These are phyloP conservation scores for Hippocampus zosterae DNA, from an alignment of 2,113 vertebrate genomes.

Conservation along the genomic window DNA sequence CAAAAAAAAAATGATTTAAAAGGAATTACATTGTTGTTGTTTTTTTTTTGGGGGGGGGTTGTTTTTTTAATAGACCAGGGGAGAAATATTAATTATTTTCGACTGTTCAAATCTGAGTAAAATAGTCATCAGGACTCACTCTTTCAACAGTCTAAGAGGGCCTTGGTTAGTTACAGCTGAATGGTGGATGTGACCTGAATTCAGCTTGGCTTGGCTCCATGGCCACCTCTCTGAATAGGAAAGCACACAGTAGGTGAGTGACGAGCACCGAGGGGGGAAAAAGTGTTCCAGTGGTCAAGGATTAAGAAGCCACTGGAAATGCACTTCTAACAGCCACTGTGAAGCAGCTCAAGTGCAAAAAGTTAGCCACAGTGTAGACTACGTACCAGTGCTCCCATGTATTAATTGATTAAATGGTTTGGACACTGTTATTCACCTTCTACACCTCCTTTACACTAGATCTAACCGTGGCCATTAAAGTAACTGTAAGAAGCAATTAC, in stretches of 20 bases:
- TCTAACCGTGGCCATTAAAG: background rate
- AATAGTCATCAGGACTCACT: constrained; percentile 22
- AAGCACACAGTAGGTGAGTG: constrained; percentile 27
- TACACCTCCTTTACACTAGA: background rate
- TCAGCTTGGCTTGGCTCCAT: constrained; percentile 11
- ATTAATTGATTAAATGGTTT: background rate
- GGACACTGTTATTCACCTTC: constrained; percentile 1
- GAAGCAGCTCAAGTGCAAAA: constrained; percentile 21
- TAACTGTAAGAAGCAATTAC: background rate
- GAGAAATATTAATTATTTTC: constrained; percentile 39
- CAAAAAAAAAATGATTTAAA: constrained; percentile 3
- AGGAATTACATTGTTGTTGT: constrained; percentile 12
- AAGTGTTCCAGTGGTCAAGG: constrained; percentile 21
- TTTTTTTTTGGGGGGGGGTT: too few species aligned
- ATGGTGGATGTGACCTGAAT: constrained; percentile 34
- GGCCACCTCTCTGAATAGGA: constrained; percentile 19
- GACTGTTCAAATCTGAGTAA: constrained; percentile 26
- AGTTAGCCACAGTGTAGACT: constrained; percentile 28
- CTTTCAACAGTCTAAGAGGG: constrained; percentile 38
- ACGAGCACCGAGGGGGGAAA: constrained; percentile 21
- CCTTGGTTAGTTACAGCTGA: constrained; percentile 61
- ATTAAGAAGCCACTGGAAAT: constrained; percentile 36
- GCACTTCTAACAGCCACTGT: constrained; percentile 26
- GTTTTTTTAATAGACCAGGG: constrained; percentile 13
- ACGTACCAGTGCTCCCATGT: constrained; percentile 3